Evolutionary conservation across 2,113 vertebrate species (phyloP), one percentile per base, ranked within the genome.

Genomic region (Felis chaus): DNA sequence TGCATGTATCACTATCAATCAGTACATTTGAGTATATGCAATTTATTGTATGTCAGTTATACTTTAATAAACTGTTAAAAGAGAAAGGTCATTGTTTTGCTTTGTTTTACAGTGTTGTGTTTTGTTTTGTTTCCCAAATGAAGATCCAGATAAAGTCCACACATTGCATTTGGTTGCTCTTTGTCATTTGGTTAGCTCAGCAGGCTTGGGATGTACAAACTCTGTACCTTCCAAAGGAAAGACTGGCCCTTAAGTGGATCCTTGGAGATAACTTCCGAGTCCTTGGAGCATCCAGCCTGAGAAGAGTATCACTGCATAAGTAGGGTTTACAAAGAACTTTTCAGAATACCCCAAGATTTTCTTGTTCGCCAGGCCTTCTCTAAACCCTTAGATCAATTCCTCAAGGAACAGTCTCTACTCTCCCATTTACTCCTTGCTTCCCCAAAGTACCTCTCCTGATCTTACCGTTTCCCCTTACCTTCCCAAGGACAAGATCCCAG

Each of bases 51-150:
- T 91, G 45, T 86, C 55, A 94, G 5, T 61, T 74, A 36, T 76
- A 86, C 4, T 33, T 73, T 53, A 90, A 79, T 41, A 50, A 82
- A 12, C 48, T 82, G 6, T 78, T 91, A 50, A 86, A 90, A 80
- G 53, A 69, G 50, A 95, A 55, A 50, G 19, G 50, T 71, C 33
- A 18, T 85, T 66, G 36, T 83, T 80, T 78, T 55, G 33, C 80
- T 94, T 84, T 85, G 41, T 93, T 92, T 94, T 81, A 83, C 19
- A 95, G 57, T 92, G 61, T n/a, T 81, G 55, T 19, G 18, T 55
- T 55, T 57, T 57, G 18, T 57, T 57, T 61, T 61, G 21, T 61
- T 61, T 61, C 18, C 57, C 21, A 39, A 84, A 79, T 78, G 33
- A 84, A 85, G 85, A 83, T 88, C 36, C 21, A 78, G 71, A 57